Base-by-base conservation (phyloP, 2,797 vertebrate species). In the Rhinella marina region DNA sequence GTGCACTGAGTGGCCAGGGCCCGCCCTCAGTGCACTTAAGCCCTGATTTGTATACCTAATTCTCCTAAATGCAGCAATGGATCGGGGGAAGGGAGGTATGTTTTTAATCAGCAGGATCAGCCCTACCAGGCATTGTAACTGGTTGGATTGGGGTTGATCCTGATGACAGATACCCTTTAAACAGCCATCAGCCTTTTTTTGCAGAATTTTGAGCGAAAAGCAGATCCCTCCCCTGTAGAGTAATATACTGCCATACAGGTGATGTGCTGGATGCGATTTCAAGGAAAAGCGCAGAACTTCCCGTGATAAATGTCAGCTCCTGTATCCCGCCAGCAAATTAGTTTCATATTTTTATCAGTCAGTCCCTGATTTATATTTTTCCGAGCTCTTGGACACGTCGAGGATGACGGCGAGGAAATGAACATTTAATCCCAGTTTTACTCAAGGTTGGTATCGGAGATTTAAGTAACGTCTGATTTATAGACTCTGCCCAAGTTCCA, bases 361-460 rank as follows among this genome's bases (percentile, higher is more conserved):
- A 87, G 91, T 87, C 90, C 77, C 86, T 93, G 94, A 94, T 93
- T 93, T 92, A 93, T 93, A 56, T 10, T 90, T 90, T 90, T 92
- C 87, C 82, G 54, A 76, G 62, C 89, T 85, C 85, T 92, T 90
- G 89, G 90, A 92, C 90, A 90, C 90, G 88, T 90, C 90, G 27
- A 90, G 87, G 59, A 82, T 80, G 90, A 90, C 81, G 32, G 83
- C 87, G 88, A 91, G 84, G 85, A 91, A 92, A 89, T 50, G 85
- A 90, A 54, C 82, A 84, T 85, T 93, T 93, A 87, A 92, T 92
- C 90, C 87, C 48, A 8, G 21, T 27, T 11, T 7, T 0, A 56
- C 81, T 81, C 11, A 82, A 75, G 87, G 82, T 8, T 92, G 90
- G 89, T 84, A 88, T 91, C 54, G 90, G 85, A 87, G 90, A 56